phyloP scores from a whole-genome alignment of 2,797 vertebrate species.

The Scyliorhinus canicula region DNA sequence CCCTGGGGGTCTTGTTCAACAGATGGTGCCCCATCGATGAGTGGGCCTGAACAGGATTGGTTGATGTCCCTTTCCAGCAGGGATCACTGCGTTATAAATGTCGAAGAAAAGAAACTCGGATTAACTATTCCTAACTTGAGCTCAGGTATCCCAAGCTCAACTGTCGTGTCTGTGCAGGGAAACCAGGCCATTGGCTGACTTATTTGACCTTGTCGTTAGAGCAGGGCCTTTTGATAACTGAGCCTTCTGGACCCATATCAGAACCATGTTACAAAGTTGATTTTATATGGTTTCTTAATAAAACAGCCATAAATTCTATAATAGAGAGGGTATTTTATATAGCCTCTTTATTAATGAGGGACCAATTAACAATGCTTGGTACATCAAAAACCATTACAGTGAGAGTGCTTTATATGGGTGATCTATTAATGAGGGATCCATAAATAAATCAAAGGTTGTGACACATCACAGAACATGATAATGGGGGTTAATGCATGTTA shows the following conservation, averaged over 20 bases:
- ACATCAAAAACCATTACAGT: slow-evolving; percentile 12
- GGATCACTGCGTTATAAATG: not conserved
- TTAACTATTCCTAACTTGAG: not conserved
- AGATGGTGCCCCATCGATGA: not conserved
- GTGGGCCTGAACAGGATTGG: not conserved
- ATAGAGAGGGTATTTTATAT: slow-evolving; percentile 4
- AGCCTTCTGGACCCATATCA: slow-evolving; percentile 5
- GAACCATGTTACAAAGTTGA: slow-evolving; percentile 15
- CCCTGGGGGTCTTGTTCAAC: not conserved
- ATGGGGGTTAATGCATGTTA: slow-evolving; percentile 29
- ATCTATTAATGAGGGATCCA: slow-evolving; percentile 32
- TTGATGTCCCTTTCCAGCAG: not conserved
- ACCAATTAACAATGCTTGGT: slow-evolving; percentile 24
- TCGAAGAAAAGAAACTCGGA: not conserved
- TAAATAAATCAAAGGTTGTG: slow-evolving; percentile 29
- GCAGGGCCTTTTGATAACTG: not conserved
- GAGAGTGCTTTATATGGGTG: slow-evolving; percentile 28
- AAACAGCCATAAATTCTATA: slow-evolving; percentile 1
- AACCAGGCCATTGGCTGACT: not conserved
- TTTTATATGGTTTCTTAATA: slow-evolving; percentile 13
- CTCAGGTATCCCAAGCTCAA: not conserved
- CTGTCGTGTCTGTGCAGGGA: not conserved
- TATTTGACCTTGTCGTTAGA: not conserved
- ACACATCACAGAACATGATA: not conserved
- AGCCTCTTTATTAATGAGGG: slow-evolving; percentile 28